phyloP scores from a whole-genome alignment of 2,888 invertebrate genomes.

The Zonitis immaculata region DNA sequence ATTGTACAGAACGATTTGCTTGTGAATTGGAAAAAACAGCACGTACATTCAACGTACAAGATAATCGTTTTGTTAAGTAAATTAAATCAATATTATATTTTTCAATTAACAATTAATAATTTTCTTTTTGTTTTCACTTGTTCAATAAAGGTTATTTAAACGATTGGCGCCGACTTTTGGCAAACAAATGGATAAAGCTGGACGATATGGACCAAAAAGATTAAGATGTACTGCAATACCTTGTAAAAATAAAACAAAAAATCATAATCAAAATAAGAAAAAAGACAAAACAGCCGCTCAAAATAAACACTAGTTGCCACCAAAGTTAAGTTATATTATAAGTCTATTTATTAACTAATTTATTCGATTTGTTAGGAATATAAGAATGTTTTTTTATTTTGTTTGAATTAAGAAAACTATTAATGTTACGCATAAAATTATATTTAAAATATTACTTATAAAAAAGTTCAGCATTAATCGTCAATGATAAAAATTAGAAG shows the following conservation, averaged over 20 bases:
- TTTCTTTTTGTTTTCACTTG: no score
- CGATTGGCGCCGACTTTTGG: conserved; percentile 42
- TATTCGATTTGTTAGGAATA: conserved; percentile 31
- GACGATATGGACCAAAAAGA: conserved; percentile 41
- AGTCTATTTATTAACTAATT: conserved; percentile 31
- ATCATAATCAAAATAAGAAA: conserved; percentile 18
- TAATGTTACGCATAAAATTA: conserved; percentile 26
- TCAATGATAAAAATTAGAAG: conserved; percentile 32
- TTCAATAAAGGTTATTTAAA: conserved; percentile 42
- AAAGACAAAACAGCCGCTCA: conserved; percentile 23
- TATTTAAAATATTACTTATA: conserved; percentile 36
- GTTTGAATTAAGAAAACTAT: conserved; percentile 1
- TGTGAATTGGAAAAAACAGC: conserved; percentile 50
- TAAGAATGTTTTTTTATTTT: conserved; percentile 10
- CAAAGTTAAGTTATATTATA: conserved; percentile 33
- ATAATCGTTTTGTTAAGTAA: conserved; percentile 47
- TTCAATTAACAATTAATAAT: no score
- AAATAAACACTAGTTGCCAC: conserved; percentile 31
- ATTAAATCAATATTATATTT: conserved; percentile 24
- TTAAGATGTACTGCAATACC: conserved; percentile 44
- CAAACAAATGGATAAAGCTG: conserved; percentile 40
- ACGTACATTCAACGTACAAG: conserved; percentile 40
- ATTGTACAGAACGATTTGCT: conserved; percentile 48
- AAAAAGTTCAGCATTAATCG: conserved; percentile 40
- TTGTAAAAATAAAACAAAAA: conserved; percentile 35